phyloP scores from a whole-genome alignment of 2,113 vertebrate genomes.

The Amia ocellicauda region DNA sequence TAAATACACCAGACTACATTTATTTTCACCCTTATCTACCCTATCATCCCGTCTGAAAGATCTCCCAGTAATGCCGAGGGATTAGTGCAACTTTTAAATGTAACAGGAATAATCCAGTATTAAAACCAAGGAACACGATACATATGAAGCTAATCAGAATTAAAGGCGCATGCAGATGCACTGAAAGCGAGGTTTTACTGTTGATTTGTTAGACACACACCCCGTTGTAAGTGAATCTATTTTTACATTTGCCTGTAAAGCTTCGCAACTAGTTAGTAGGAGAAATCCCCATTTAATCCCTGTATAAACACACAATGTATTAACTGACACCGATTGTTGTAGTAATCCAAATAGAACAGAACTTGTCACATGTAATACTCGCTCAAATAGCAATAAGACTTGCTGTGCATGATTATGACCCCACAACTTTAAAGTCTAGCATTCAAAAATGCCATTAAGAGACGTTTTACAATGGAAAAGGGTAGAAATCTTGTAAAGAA shows the following conservation, averaged over 20 bases:
- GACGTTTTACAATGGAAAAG: too few species aligned
- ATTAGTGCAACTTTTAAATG: neutral
- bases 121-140: neutral
- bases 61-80: neutral
- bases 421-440: neutral
- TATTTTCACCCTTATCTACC: too few species aligned
- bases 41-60: too few species aligned
- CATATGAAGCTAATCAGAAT: neutral
- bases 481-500: too few species aligned
- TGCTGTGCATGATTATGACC: neutral
- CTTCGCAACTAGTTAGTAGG: neutral
- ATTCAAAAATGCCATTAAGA: too few species aligned
- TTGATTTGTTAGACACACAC: too few species aligned
- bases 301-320: neutral
- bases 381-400: neutral
- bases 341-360: slow-evolving; percentile 3
- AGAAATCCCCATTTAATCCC: neutral
- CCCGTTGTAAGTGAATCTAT: neutral
- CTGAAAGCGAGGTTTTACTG: neutral
- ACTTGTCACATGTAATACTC: neutral
- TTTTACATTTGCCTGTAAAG: slow-evolving; percentile 1
- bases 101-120: neutral
- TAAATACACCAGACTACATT: too few species aligned
- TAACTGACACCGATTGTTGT: slow-evolving; percentile 3
- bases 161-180: neutral